These are phyloP conservation scores for Brachionus calyciflorus DNA, from an alignment of 1,140 invertebrate species.

Conservation along the genomic window DNA sequence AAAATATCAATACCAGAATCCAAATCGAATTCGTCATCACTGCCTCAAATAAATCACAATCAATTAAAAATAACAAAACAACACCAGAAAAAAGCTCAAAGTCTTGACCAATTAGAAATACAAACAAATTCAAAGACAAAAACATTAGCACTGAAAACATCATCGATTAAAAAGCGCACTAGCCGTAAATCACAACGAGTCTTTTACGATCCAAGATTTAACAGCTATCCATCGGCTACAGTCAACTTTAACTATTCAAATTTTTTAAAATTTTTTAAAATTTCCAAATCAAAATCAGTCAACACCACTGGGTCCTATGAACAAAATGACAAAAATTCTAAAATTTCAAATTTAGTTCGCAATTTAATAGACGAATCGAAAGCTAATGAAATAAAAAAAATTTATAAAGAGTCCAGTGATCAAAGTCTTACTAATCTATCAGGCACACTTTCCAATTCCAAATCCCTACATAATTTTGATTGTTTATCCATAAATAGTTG, in stretches of 20 bases:
- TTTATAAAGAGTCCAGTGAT: background rate
- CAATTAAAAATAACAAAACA: background rate
- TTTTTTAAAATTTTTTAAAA: conserved; percentile 32
- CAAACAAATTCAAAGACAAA: background rate
- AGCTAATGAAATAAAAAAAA: background rate
- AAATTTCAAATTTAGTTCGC: background rate
- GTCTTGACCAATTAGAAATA: background rate
- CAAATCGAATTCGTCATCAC: background rate
- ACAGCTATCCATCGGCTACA: background rate
- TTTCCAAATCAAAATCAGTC: background rate
- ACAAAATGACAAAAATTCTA: background rate
- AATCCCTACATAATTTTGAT: background rate
- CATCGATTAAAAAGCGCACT: background rate
- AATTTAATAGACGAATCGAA: background rate
- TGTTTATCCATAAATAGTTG: conserved; percentile 4
- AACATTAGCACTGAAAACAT: background rate
- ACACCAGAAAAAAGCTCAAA: background rate
- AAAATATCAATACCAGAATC: background rate
- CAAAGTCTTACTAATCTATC: conserved; percentile 9
- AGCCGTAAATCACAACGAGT: background rate
- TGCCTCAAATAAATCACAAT: too few species aligned
- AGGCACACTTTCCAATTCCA: background rate
- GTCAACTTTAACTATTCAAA: background rate
- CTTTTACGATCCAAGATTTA: conserved; percentile 13
- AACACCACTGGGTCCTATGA: background rate